Conservation (phyloP, 2,797 vertebrate genomes). For the Chromobotia macracanthus region DNA sequence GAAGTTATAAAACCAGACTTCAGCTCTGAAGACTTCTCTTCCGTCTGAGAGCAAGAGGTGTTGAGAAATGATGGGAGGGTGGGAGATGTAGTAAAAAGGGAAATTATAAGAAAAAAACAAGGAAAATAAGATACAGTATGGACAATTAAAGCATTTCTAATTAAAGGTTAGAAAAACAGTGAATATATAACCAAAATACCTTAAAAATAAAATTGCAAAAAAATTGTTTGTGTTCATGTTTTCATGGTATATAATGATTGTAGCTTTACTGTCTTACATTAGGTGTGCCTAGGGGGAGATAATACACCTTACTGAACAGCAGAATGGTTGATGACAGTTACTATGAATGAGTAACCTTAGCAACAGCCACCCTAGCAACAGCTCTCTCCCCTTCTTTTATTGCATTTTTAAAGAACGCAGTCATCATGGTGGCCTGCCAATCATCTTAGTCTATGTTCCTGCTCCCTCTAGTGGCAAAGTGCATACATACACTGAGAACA, state of each 20-base stretch:
- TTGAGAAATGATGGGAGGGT: neutral
- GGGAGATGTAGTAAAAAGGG: neutral
- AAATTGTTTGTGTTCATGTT: neutral
- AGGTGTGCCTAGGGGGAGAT: slow-evolving; percentile 53
- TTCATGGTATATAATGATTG: slow-evolving; percentile 7
- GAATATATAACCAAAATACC: neutral
- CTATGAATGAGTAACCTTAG: slow-evolving; percentile 74
- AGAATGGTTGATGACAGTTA: slow-evolving; percentile 70
- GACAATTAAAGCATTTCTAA: too few species aligned
- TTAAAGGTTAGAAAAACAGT: too few species aligned
- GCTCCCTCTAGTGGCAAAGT: slow-evolving; percentile 63
- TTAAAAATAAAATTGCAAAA: neutral
- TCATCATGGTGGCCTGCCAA: slow-evolving; percentile 73
- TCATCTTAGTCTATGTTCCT: slow-evolving; percentile 63
- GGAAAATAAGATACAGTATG: neutral
- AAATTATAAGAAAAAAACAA: neutral
- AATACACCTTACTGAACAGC: slow-evolving; percentile 64
- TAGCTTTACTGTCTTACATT: slow-evolving; percentile 36
- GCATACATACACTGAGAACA: slow-evolving; percentile 45
- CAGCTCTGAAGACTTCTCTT: slow-evolving; percentile 87
- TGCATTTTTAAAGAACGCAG: slow-evolving; percentile 77
- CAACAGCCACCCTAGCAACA: slow-evolving; percentile 81
- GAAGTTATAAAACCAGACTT: slow-evolving; percentile 91
- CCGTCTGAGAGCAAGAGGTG: slow-evolving; percentile 69
- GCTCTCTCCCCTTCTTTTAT: slow-evolving; percentile 69